Evolutionary conservation across 2,888 invertebrate species (phyloP), one percentile per base, ranked within the genome.

Genomic region (Caenorhabditis macrosperma): DNA sequence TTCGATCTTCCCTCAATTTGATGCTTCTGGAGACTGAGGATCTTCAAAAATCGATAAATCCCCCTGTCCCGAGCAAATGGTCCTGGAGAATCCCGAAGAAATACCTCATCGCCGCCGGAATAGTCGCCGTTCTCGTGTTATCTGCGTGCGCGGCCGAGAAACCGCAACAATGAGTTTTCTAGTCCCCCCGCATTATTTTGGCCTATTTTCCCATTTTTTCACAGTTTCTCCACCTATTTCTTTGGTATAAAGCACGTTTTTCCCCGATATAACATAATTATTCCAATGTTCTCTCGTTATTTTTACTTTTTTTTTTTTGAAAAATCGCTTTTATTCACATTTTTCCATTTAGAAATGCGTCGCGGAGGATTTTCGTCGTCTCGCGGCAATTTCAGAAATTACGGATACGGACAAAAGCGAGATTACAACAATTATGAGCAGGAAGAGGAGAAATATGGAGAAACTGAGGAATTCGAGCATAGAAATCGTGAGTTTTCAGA

Each of bases 351-450:
- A 71, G 61, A 71, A 63, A 71, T 71, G 71, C 22, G 71, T 55
- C 71, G 71, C 46, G 63, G 71, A 44, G 63, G 55, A 33, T 71
- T 35, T 63, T 20, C n/a, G 1, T 55, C 61, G 26, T 61, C 61
- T 15, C 61, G 72, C 55, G 57, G 61, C 24, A 38, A 57, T n/a
- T 63, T 63, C 22, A 24, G 12, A 9, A 57, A 57, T 57, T 63
- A 64, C n/a, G 72, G 72, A 22, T 72, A 64, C 24, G 26, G 57
- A 24, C 72, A 72, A 5, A 72, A 72, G 35, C 63, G 72, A 12
- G 24, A 64, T 50, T 72, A 72, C 15, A 17, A 41, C 0, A 46
- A 64, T 41, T 17, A 64, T 10, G 24, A 41, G 24, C 22, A 24
- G 22, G 55, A 55, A 17, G 71, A 72, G 17, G 46, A 72, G 9